Base-by-base conservation (phyloP, 1,140 invertebrate species). In the Artemia franciscana region DNA sequence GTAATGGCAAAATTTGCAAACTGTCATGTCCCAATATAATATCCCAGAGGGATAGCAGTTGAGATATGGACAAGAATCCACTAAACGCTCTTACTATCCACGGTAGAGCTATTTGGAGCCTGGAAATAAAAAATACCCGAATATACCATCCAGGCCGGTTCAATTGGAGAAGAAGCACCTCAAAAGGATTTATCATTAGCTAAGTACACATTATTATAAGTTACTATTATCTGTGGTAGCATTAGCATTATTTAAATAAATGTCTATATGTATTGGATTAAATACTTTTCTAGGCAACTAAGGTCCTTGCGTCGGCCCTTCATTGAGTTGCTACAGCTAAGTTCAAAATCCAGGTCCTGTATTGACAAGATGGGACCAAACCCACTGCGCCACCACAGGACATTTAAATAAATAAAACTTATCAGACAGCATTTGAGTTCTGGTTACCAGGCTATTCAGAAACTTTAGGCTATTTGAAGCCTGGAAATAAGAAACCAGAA, bases 31-130 rank as follows among this genome's bases (percentile, higher is more conserved):
- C 90, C 1, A 97, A 74, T 61, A 96, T 82, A 63, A 88, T 75
- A 72, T 96, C 91, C 91, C 91, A 97, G 5, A 97, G 74, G 28
- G 86, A 81, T 0, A 97, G 75, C 0, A 96, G 75, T 72, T 97
- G 91, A 68, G 93, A 89, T 4, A 88, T 88, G 0, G 88, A 84
- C 58, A 97, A 75, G 70, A 92, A 88, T 0, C 92, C 91, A 67
- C 90, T 93, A 71, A 94, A 97, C 2, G 85, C 90, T 65, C 90
- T 77, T 79, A 95, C 92, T 7, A 97, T 72, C 92, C 92, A 97
- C 72, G 93, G 93, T 70, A 95, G 59, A 5, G 39, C 60, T 2
- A 65, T 65, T 64, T 28, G 28, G 30, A 64, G 15, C 18, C 57
- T 62, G 25, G 18, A 56, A 5, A 56, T 62, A 61, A 62, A 24